A percentile compares a stretch with the other conserved stretches of the same genome.
Conservation (phyloP, 2,888 invertebrate species). For the Cephus sareptanus region DNA sequence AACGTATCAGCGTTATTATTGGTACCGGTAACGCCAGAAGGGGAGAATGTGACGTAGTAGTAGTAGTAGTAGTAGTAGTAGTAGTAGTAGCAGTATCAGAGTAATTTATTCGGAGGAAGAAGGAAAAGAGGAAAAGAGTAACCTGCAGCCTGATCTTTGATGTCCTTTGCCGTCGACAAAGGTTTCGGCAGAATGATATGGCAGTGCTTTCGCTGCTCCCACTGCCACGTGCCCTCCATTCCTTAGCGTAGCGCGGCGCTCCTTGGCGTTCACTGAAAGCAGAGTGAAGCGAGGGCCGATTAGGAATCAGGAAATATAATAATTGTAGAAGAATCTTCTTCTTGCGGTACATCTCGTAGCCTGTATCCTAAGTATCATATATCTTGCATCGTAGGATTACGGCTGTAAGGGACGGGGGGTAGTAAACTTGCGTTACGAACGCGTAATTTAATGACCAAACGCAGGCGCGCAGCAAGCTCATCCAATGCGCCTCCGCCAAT, state of each 20-base stretch:
- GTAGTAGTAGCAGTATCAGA: too few relatives aligned
- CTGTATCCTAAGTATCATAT: not conserved
- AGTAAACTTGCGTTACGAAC: not conserved
- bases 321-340: not conserved
- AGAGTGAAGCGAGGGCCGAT: not conserved
- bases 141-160: constrained; percentile 60
- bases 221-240: constrained; percentile 64
- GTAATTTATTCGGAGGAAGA: not conserved
- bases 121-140: constrained; percentile 24
- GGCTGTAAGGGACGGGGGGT: too few relatives aligned
- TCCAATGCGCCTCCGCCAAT: not conserved
- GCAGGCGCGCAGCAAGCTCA: not conserved
- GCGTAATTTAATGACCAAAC: not conserved
- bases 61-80: too few relatives aligned
- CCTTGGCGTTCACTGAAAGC: constrained; percentile 51
- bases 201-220: constrained; percentile 65
- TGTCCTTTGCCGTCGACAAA: constrained; percentile 60
- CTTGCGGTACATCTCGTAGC: not conserved
- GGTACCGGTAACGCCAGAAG: not conserved
- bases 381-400: too few relatives aligned
- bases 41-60: not conserved
- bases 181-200: constrained; percentile 61
- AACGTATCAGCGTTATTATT: constrained; percentile 16
- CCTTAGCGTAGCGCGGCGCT: constrained; percentile 55
- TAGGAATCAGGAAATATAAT: not conserved